Conservation (phyloP, 2,113 vertebrate species). For the Oreochromis niloticus region DNA sequence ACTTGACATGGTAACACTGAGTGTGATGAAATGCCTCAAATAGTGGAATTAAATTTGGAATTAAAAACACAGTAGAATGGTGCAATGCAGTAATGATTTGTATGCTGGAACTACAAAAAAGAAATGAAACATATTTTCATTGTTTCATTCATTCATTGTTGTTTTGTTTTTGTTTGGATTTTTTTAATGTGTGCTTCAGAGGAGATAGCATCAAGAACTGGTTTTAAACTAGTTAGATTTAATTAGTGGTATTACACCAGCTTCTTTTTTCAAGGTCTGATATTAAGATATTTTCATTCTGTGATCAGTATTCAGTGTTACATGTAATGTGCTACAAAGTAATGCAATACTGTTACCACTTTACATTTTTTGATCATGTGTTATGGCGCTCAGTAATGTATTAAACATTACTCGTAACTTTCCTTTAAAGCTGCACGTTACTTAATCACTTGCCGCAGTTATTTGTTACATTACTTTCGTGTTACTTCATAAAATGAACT, state of each 20-base stretch:
- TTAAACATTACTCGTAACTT: neutral
- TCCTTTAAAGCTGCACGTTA: neutral
- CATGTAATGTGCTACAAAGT: neutral
- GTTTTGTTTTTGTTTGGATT: neutral
- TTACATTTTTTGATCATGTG: neutral
- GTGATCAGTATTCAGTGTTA: neutral
- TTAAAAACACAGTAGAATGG: neutral
- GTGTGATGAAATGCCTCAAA: neutral
- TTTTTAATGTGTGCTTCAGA: neutral
- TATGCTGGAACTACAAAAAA: neutral
- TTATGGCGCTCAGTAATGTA: accelerated
- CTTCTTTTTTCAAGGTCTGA: neutral
- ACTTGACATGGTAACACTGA: neutral
- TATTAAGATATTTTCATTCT: neutral
- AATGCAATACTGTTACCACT: neutral
- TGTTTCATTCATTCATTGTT: neutral
- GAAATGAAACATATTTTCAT: neutral
- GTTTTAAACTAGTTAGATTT: neutral
- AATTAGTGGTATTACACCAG: neutral
- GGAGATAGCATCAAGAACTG: neutral
- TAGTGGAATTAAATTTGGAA: neutral
- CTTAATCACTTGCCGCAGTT: neutral
- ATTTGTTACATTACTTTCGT: neutral
- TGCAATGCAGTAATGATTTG: neutral
- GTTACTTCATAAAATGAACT: neutral